Conservation (phyloP, 2,888 invertebrate genomes). For the Agrotis exclamationis region DNA sequence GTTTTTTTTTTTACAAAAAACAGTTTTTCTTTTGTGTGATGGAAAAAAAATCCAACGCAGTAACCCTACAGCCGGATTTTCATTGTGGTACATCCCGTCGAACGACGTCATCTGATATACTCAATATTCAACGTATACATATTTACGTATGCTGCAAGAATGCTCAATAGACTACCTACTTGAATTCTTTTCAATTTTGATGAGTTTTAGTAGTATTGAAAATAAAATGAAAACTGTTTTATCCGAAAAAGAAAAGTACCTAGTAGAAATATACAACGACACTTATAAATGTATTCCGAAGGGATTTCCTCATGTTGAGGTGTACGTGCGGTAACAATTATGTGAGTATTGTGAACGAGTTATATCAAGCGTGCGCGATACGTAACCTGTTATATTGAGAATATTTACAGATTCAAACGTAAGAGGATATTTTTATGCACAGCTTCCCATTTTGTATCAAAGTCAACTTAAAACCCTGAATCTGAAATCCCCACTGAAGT, state of each 20-base stretch:
- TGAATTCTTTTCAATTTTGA: neutral
- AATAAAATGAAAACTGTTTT: neutral
- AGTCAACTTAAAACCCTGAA: neutral
- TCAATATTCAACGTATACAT: neutral
- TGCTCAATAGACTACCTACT: neutral
- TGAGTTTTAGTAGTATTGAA: neutral
- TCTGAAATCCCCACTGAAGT: neutral
- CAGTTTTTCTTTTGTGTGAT: conserved; percentile 18
- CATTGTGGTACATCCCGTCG: conserved; percentile 22
- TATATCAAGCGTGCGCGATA: conserved; percentile 61
- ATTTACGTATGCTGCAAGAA: neutral
- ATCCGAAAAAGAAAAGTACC: neutral
- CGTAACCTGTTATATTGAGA: conserved; percentile 39
- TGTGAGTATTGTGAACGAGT: conserved; percentile 60
- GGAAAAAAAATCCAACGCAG: conserved; percentile 2
- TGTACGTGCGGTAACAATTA: conserved; percentile 50
- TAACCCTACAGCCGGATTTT: conserved; percentile 20
- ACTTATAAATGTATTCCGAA: conserved; percentile 32
- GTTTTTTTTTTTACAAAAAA: conserved; percentile 2
- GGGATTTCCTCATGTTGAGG: conserved; percentile 42
- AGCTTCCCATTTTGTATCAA: neutral
- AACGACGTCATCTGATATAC: neutral
- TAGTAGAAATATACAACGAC: neutral
- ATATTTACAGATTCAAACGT: neutral
- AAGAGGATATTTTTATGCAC: neutral